Percentiles rank a stretch among this genome's conserved stretches.
Conservation (phyloP, 1,140 invertebrate species). For the Metopolophium dirhodum region DNA sequence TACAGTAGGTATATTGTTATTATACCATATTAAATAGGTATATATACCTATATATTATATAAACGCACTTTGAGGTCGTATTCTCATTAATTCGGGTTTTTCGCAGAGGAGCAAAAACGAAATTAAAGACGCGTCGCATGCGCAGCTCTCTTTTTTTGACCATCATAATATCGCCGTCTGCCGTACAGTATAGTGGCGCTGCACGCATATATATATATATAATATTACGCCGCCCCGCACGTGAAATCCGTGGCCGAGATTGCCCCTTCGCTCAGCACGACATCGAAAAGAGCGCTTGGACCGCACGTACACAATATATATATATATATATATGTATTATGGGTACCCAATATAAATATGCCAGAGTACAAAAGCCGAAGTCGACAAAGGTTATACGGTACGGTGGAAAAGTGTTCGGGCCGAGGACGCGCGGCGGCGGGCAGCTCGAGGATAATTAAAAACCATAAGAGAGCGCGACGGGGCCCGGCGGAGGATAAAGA, state of each 20-base stretch:
- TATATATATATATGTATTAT: neutral
- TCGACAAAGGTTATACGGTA: constrained; percentile 16
- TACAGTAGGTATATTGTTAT: neutral
- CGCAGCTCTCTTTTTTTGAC: neutral
- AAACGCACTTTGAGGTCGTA: neutral
- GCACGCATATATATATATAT: too few species aligned
- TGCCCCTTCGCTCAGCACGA: constrained; percentile 1
- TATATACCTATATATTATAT: too few species aligned
- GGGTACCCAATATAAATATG: too few species aligned
- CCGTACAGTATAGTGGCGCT: too few species aligned
- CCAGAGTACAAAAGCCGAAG: too few species aligned
- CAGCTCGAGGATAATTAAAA: constrained; percentile 36
- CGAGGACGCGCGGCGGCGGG: too few species aligned
- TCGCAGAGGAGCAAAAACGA: neutral
- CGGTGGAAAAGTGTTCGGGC: neutral
- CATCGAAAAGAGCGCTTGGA: neutral
- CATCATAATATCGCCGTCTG: too few species aligned
- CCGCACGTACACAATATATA: neutral
- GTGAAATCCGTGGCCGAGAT: neutral
- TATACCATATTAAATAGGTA: neutral
- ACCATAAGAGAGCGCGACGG: neutral
- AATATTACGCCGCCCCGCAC: neutral
- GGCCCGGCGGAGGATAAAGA: neutral
- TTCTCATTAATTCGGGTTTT: neutral
- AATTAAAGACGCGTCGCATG: neutral